A percentile compares a stretch with the other conserved stretches of the same genome.
Evolutionary conservation across 2,888 invertebrate genomes (phyloP).

Genomic region (Anthophora plumipes): DNA sequence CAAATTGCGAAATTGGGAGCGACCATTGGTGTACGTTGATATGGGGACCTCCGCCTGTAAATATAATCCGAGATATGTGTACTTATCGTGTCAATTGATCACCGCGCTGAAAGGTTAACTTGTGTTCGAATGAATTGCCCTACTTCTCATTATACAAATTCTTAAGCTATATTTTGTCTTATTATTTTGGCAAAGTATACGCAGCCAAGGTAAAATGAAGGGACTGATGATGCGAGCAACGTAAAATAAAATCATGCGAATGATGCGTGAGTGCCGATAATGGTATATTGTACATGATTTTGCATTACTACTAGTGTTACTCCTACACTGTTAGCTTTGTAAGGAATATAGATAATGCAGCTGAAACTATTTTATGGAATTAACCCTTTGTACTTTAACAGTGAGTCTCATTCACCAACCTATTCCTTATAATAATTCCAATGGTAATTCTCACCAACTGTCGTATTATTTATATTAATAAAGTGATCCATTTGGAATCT

Average conservation of each 20-base stretch:
- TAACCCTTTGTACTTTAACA: no score
- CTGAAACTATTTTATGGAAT: background rate
- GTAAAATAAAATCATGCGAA: slow-evolving; percentile 56
- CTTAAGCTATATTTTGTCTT: background rate
- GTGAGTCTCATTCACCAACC: no score
- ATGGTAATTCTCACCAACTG: no score
- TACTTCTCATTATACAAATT: background rate
- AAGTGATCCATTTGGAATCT: no score
- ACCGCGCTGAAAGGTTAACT: background rate
- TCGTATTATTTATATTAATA: no score
- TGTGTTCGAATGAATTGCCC: background rate
- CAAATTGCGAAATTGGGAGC: slow-evolving; percentile 14
- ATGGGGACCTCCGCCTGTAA: slow-evolving; percentile 20
- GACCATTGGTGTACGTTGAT: slow-evolving; percentile 1
- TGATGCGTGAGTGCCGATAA: slow-evolving; percentile 35
- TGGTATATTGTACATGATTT: background rate
- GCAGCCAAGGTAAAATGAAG: background rate
- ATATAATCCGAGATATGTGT: slow-evolving; percentile 34
- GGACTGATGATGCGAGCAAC: slow-evolving; percentile 48
- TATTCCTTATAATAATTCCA: no score
- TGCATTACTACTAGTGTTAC: background rate
- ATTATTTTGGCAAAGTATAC: background rate
- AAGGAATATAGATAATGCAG: background rate
- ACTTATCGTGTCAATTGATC: slow-evolving; percentile 17
- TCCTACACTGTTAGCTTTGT: background rate